Evolutionary conservation across 92 coral and sea anemone genomes (phyloP).

Genomic region (Micromussa lordhowensis): DNA sequence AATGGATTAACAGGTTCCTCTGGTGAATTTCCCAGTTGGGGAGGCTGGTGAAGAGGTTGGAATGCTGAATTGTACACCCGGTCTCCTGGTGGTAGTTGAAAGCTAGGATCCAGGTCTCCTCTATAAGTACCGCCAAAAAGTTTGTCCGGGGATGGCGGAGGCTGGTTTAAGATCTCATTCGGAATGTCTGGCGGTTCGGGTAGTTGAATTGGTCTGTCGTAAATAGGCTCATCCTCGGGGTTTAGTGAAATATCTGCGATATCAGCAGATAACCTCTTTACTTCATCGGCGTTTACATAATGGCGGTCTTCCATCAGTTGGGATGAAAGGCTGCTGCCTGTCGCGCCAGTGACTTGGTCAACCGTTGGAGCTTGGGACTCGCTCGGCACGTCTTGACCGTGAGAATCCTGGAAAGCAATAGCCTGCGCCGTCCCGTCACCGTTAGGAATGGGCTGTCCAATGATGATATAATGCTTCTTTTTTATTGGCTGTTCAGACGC

Average conservation of each 20-base stretch:
- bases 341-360: background rate
- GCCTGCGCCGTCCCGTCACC: background rate
- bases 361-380: background rate
- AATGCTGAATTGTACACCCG: background rate
- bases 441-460: background rate
- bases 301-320: background rate
- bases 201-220: background rate
- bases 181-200: conserved; percentile 16
- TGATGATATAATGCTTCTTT: background rate
- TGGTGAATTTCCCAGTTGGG: background rate
- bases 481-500: background rate
- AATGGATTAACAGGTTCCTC: background rate
- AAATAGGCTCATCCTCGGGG: background rate
- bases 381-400: conserved; percentile 1
- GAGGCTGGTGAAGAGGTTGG: background rate
- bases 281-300: background rate
- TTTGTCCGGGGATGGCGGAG: background rate
- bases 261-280: background rate
- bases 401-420: background rate
- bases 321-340: background rate
- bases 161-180: conserved; percentile 11
- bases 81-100: background rate
- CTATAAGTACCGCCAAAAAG: background rate
- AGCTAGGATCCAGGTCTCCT: background rate
- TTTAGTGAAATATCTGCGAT: background rate